Conservation (phyloP, 2,888 invertebrate species). For the Hyles lineata region DNA sequence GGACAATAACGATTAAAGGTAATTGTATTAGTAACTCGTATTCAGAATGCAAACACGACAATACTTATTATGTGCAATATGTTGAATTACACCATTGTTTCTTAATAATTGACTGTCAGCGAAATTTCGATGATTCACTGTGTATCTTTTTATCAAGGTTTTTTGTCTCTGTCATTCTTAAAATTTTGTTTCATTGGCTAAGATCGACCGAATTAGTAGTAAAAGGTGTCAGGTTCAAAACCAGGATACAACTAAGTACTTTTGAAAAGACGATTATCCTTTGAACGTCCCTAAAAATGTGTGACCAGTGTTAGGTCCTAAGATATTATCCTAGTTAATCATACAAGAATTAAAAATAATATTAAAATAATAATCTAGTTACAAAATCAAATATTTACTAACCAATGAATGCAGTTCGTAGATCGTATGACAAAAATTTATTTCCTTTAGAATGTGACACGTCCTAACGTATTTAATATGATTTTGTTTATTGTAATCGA, state of each 20-base stretch:
- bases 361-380: no score
- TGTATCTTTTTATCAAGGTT: conserved; percentile 1
- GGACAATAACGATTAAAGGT: conserved; percentile 20
- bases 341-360: background rate
- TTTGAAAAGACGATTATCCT: no score
- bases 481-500: conserved; percentile 25
- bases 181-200: background rate
- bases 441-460: conserved; percentile 23
- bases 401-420: background rate
- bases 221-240: no score
- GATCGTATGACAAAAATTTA: conserved; percentile 19
- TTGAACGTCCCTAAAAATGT: no score
- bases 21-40: conserved; percentile 22
- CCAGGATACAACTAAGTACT: no score
- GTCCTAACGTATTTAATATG: conserved; percentile 20
- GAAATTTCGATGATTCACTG: conserved; percentile 19
- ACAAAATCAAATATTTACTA: no score
- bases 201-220: no score
- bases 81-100: conserved; percentile 27
- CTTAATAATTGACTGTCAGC: conserved; percentile 18
- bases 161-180: background rate
- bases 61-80: conserved; percentile 14
- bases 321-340: no score
- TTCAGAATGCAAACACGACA: conserved; percentile 16
- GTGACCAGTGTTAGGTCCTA: no score